Percentiles rank a stretch among this genome's conserved stretches.
Conservation (phyloP, 2,797 vertebrate species). For the Ataeniobius toweri region DNA sequence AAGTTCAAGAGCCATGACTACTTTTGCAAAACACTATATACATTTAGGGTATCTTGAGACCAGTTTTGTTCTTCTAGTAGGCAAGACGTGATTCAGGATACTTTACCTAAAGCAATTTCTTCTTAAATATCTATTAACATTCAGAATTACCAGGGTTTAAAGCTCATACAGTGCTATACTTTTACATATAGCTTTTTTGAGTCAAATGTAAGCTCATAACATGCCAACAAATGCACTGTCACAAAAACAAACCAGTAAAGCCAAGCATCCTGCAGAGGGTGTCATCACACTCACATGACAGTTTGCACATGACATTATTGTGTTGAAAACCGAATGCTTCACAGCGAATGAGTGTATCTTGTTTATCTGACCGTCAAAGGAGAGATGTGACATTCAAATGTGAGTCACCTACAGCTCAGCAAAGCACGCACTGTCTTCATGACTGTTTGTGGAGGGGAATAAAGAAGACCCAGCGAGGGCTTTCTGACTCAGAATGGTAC, state of each 20-base stretch:
- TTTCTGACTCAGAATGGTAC: constrained; percentile 54
- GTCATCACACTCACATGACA: constrained; percentile 23
- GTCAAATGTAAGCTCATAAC: not conserved
- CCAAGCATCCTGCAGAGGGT: constrained; percentile 16
- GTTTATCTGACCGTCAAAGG: constrained; percentile 19
- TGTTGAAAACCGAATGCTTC: constrained; percentile 22
- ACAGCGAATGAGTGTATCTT: constrained; percentile 8
- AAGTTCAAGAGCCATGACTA: too few species aligned
- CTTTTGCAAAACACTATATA: not conserved
- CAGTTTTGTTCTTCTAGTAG: not conserved
- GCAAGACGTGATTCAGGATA: not conserved
- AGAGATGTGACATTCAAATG: constrained; percentile 27
- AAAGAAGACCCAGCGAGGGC: constrained; percentile 19
- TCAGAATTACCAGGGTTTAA: not conserved
- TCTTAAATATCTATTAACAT: not conserved
- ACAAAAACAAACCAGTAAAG: constrained; percentile 24
- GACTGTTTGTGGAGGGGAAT: constrained; percentile 28
- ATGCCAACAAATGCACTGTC: not conserved
- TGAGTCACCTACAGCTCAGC: constrained; percentile 52
- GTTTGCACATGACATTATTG: constrained; percentile 24
- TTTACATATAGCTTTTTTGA: constrained; percentile 3
- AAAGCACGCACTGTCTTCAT: constrained; percentile 4
- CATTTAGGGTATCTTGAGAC: not conserved
- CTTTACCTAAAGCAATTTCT: not conserved
- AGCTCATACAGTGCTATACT: not conserved